Conservation (phyloP, 2,888 invertebrate genomes). For the Pollenia amentaria region DNA sequence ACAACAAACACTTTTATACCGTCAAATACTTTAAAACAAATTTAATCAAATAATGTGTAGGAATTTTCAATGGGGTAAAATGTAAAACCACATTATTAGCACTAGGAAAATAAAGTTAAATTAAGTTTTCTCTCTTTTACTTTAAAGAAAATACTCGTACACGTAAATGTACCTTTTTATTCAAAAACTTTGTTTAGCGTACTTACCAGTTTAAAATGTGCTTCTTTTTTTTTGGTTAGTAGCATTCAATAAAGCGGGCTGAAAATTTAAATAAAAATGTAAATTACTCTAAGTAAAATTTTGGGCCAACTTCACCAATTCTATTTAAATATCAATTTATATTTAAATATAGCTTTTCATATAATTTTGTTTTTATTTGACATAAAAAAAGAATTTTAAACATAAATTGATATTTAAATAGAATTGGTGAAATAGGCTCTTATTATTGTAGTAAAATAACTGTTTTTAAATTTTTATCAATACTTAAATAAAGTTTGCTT, state of each 20-base stretch:
- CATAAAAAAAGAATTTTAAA: no score
- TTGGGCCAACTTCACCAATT: no score
- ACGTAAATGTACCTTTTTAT: neutral
- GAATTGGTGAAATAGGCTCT: no score
- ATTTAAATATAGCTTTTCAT: no score
- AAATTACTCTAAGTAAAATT: neutral
- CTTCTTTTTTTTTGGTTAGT: neutral
- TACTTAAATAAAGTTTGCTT: neutral
- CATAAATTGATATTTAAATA: no score
- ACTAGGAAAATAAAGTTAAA: neutral
- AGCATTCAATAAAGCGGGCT: neutral
- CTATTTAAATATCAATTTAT: no score
- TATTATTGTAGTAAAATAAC: no score
- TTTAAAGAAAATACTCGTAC: neutral
- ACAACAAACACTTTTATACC: neutral
- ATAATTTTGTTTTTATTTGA: no score
- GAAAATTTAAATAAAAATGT: neutral
- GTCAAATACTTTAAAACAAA: neutral
- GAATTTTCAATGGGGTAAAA: neutral
- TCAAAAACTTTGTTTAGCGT: neutral
- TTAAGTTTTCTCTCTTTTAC: neutral
- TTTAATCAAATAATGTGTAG: neutral
- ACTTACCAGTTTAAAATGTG: neutral
- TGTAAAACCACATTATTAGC: neutral
- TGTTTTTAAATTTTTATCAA: neutral